Evolutionary conservation across 2,113 vertebrate genomes (phyloP).

Genomic region (Glaucomys volans): DNA sequence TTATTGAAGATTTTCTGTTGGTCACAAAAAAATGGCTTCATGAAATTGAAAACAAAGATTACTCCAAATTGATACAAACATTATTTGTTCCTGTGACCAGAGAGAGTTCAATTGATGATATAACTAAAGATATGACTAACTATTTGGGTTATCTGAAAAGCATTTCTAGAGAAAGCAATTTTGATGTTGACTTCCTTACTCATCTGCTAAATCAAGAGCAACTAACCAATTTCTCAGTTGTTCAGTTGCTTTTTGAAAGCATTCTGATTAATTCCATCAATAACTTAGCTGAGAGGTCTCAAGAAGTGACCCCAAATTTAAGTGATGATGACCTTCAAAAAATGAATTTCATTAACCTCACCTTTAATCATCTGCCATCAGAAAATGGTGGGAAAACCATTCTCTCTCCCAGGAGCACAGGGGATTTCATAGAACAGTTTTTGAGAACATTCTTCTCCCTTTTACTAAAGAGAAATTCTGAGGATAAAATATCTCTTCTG

Average conservation of each 20-base stretch:
- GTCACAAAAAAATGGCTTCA: conserved; percentile 59
- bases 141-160: conserved; percentile 73
- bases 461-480: conserved; percentile 38
- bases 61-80: conserved; percentile 47
- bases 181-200: neutral
- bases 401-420: neutral
- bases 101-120: conserved; percentile 39
- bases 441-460: conserved; percentile 59
- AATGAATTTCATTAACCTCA: conserved; percentile 66
- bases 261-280: conserved; percentile 55
- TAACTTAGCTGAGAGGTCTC: neutral
- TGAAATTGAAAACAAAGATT: conserved; percentile 36
- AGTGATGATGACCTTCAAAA: conserved; percentile 46
- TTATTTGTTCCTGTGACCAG: conserved; percentile 48
- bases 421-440: conserved; percentile 58
- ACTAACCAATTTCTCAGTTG: neutral
- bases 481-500: conserved; percentile 57
- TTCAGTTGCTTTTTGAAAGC: conserved; percentile 69
- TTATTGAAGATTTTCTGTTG: conserved; percentile 57
- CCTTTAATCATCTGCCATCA: conserved; percentile 40
- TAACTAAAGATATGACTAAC: conserved; percentile 20
- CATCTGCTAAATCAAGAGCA: conserved; percentile 43
- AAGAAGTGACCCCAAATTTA: neutral
- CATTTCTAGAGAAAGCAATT: conserved; percentile 29
- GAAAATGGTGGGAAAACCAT: neutral